phyloP scores from a whole-genome alignment of 2,113 vertebrate species.

The Phalacrocorax carbo region DNA sequence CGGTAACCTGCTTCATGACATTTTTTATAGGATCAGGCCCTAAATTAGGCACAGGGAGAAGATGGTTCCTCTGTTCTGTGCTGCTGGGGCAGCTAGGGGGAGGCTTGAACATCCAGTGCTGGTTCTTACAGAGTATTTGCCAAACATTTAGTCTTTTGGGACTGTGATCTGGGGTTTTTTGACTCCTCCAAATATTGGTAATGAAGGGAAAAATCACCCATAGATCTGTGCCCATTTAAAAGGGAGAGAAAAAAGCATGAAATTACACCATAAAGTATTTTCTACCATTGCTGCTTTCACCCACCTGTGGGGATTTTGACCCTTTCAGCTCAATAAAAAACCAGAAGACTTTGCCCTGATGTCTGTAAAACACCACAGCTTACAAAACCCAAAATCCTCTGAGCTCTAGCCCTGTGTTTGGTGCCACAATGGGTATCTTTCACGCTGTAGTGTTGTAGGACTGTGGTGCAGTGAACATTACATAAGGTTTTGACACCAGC shows the following conservation, averaged over 20 bases:
- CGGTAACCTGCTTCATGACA: not conserved
- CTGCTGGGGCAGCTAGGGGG: rapidly evolving
- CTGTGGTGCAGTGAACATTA: not conserved
- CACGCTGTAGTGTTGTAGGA: not conserved
- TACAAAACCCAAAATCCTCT: not conserved
- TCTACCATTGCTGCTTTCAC: not conserved
- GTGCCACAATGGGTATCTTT: not conserved
- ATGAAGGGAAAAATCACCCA: not conserved
- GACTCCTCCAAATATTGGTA: not conserved
- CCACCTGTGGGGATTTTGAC: not conserved
- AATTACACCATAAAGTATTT: not conserved
- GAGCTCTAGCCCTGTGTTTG: rapidly evolving
- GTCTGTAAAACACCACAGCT: not conserved
- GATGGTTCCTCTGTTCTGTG: not conserved
- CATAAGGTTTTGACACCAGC: not conserved
- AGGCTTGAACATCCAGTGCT: not conserved
- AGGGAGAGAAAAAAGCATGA: not conserved
- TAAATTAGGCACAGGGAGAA: not conserved
- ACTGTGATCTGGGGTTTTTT: not conserved
- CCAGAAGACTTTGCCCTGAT: not conserved
- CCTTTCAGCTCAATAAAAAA: not conserved
- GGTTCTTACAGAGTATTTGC: not conserved
- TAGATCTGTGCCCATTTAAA: not conserved
- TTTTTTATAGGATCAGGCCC: not conserved
- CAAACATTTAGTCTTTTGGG: not conserved